phyloP scores from a whole-genome alignment of 2,113 vertebrate genomes.

The Chroicocephalus ridibundus region DNA sequence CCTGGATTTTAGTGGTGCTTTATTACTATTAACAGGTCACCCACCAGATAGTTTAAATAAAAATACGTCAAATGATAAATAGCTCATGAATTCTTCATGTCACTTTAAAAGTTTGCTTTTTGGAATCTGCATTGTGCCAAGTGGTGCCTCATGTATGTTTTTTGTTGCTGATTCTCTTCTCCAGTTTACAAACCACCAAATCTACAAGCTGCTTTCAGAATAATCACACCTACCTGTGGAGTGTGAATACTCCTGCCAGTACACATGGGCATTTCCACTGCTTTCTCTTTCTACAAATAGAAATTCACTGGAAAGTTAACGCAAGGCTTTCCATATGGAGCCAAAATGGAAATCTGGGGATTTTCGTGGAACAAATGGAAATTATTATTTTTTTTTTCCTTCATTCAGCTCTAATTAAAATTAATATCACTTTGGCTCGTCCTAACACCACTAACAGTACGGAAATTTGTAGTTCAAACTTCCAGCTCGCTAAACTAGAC shows the following conservation, averaged over 20 bases:
- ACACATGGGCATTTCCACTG: neutral
- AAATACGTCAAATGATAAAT: neutral
- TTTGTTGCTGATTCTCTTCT: neutral
- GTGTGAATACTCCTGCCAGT: neutral
- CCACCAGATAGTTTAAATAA: neutral
- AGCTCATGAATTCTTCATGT: neutral
- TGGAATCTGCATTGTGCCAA: neutral
- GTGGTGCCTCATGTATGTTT: neutral
- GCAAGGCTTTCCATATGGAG: neutral
- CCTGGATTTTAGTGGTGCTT: neutral
- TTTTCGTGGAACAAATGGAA: neutral
- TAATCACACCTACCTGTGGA: neutral
- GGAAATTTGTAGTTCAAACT: neutral
- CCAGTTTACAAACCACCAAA: neutral
- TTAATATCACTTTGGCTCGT: constrained; percentile 20
- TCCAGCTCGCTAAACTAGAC: neutral
- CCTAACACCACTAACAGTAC: neutral
- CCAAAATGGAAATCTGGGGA: neutral
- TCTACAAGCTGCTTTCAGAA: neutral
- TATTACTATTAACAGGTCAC: neutral
- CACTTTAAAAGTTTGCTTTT: neutral
- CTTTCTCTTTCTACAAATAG: neutral
- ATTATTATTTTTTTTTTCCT: neutral
- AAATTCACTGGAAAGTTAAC: neutral
- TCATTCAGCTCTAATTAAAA: constrained; percentile 45